Evolutionary conservation across 2,888 invertebrate genomes (phyloP).

Genomic region (Rhamnusium bicolor): DNA sequence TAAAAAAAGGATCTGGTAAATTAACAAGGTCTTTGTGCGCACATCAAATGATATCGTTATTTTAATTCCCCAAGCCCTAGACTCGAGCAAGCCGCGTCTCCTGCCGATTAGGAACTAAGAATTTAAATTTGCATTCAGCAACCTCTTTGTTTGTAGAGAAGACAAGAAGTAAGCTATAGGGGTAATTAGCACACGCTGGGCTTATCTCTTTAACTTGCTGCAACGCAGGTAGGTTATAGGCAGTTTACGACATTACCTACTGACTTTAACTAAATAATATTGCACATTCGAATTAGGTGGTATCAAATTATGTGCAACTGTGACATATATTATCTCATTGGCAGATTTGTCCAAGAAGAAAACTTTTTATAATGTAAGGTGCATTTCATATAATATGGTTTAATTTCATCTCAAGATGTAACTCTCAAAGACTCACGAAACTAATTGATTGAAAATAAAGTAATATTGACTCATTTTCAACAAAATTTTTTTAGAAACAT

Average conservation of each 20-base stretch:
- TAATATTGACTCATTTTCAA: too few species aligned
- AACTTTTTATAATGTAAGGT: too few species aligned
- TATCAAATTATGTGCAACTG: too few species aligned
- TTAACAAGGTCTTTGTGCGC: constrained; percentile 56
- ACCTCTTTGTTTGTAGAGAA: constrained; percentile 39
- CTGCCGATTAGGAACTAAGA: constrained; percentile 52
- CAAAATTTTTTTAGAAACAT: too few species aligned
- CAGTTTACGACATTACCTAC: constrained; percentile 42
- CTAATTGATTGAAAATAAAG: too few species aligned
- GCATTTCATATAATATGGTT: too few species aligned
- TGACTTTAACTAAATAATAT: constrained; percentile 45
- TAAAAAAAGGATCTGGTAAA: constrained; percentile 40
- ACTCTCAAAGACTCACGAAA: too few species aligned
- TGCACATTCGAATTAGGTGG: constrained; percentile 36
- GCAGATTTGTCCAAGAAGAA: too few species aligned
- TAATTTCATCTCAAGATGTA: too few species aligned
- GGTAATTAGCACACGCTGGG: constrained; percentile 58
- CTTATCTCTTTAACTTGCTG: constrained; percentile 49
- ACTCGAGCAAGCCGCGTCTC: constrained; percentile 34
- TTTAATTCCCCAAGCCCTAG: constrained; percentile 48
- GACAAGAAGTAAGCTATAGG: constrained; percentile 41
- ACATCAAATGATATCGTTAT: constrained; percentile 52
- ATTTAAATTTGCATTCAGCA: constrained; percentile 53
- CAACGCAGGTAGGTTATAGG: constrained; percentile 43
- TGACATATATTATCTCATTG: too few species aligned